Evolutionary conservation across 2,113 vertebrate species (phyloP).

Genomic region (Sylvietta virens): DNA sequence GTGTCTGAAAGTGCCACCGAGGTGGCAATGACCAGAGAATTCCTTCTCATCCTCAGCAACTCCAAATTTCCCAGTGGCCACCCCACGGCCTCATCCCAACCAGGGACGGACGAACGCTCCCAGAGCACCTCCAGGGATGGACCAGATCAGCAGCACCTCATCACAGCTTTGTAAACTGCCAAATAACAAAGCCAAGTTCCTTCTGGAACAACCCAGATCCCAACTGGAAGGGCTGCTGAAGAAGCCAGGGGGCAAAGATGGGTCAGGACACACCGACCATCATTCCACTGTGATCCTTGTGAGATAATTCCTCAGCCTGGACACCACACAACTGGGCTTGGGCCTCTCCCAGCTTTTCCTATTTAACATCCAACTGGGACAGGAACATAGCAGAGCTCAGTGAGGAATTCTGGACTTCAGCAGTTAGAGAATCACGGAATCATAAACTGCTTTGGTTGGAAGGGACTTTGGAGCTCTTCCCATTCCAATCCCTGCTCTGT

Average conservation of each 20-base stretch:
- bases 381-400: not conserved
- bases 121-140: not conserved
- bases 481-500: not conserved
- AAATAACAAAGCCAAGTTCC: not conserved
- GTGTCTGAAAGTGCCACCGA: accelerated
- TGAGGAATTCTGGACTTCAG: not conserved
- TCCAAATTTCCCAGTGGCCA: not conserved
- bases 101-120: not conserved
- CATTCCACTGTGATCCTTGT: not conserved
- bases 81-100: not conserved
- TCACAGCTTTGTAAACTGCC: not conserved
- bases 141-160: not conserved
- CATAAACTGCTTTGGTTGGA: not conserved
- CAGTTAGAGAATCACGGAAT: not conserved
- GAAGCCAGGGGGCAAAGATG: not conserved
- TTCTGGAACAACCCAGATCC: not conserved
- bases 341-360: not conserved
- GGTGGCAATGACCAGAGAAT: not conserved
- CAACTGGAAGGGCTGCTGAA: not conserved
- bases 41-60: not conserved
- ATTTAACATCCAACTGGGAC: not conserved
- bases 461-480: not conserved
- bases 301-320: not conserved
- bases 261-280: accelerated
- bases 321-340: not conserved